phyloP scores from a whole-genome alignment of 1,140 invertebrate species.

The Cheumatopsyche charites region DNA sequence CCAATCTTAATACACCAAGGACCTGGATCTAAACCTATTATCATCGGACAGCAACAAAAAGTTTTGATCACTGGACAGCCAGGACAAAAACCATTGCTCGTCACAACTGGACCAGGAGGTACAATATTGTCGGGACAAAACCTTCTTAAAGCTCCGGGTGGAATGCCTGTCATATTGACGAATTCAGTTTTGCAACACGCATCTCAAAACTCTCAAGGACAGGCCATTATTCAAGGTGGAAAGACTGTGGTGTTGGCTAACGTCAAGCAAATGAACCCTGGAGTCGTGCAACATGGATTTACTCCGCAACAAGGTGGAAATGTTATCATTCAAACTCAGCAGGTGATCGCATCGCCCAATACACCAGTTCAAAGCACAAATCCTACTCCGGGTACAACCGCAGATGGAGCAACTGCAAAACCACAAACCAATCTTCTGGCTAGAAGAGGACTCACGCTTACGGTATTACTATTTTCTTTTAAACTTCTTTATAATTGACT shows the following conservation, averaged over 20 bases:
- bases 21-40: slow-evolving; percentile 54
- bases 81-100: slow-evolving; percentile 56
- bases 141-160: slow-evolving; percentile 54
- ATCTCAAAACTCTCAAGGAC: slow-evolving; percentile 37
- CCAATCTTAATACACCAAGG: slow-evolving; percentile 49
- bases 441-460: slow-evolving; percentile 77
- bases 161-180: slow-evolving; percentile 51
- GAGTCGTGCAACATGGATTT: slow-evolving; percentile 31
- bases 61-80: slow-evolving; percentile 53
- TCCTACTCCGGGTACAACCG: slow-evolving; percentile 45
- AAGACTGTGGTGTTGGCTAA: slow-evolving; percentile 58
- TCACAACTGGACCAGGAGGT: slow-evolving; percentile 50
- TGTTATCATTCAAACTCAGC: slow-evolving; percentile 45
- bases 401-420: slow-evolving; percentile 39
- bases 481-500: too few species aligned
- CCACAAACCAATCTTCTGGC: slow-evolving; percentile 56
- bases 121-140: slow-evolving; percentile 49
- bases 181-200: slow-evolving; percentile 46
- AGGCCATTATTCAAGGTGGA: slow-evolving; percentile 51
- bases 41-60: slow-evolving; percentile 55
- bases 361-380: slow-evolving; percentile 21
- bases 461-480: slow-evolving; percentile 62
- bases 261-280: slow-evolving; percentile 52
- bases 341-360: slow-evolving; percentile 42
- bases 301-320: slow-evolving; percentile 30